phyloP scores from a whole-genome alignment of 1,140 invertebrate genomes.

The Rhysida immarginata region DNA sequence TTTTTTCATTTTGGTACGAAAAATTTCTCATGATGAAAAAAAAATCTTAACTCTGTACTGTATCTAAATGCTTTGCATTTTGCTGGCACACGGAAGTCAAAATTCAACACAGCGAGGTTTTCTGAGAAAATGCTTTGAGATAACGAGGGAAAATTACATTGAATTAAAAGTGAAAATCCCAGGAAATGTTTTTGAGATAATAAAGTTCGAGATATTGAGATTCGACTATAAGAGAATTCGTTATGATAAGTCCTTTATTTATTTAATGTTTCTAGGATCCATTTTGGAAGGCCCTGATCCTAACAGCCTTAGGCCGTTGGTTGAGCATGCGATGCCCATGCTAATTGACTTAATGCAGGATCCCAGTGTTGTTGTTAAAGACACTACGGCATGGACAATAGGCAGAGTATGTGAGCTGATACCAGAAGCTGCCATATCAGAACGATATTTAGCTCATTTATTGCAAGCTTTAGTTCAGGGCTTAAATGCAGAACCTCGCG shows the following conservation, averaged over 20 bases:
- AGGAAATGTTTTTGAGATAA: too few relatives aligned
- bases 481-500: conserved; percentile 65
- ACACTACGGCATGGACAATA: conserved; percentile 96
- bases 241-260: background rate
- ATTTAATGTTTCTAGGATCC: conserved; percentile 39
- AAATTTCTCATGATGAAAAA: too few relatives aligned
- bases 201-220: too few relatives aligned
- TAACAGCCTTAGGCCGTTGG: conserved; percentile 71
- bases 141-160: too few relatives aligned
- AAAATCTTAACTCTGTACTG: too few relatives aligned
- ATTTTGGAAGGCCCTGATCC: conserved; percentile 87
- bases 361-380: conserved; percentile 68
- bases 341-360: conserved; percentile 90
- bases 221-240: too few relatives aligned
- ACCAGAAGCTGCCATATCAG: conserved; percentile 88
- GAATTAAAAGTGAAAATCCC: too few relatives aligned
- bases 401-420: conserved; percentile 94
- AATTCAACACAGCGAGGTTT: too few relatives aligned
- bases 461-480: conserved; percentile 74
- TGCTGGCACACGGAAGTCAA: too few relatives aligned
- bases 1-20: too few relatives aligned
- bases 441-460: conserved; percentile 60
- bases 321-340: conserved; percentile 90
- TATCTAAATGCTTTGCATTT: too few relatives aligned
- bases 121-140: too few relatives aligned